Evolutionary conservation across 2,797 vertebrate genomes (phyloP).

Genomic region (Lemur catta): DNA sequence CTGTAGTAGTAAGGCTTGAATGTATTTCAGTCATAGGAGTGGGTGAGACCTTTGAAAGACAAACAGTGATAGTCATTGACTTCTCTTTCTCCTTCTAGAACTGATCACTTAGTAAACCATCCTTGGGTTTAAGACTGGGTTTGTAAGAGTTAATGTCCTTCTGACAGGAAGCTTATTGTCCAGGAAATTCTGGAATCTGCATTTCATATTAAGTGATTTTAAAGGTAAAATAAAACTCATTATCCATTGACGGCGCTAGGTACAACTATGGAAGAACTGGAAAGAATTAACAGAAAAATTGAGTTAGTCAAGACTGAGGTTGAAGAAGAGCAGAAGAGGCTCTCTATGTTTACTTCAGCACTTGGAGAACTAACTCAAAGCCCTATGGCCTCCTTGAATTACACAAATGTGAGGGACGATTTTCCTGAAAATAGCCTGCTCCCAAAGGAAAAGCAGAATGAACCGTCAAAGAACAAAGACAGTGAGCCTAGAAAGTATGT

Average conservation of each 20-base stretch:
- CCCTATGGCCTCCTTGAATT: background rate
- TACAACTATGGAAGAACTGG: conserved; percentile 76
- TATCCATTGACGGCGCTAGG: background rate
- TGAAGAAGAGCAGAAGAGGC: conserved; percentile 84
- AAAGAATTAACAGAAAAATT: conserved; percentile 86
- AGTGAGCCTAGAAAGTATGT: conserved; percentile 81
- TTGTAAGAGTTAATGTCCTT: background rate
- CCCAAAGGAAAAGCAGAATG: background rate
- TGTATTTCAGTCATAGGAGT: background rate
- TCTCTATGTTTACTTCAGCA: conserved; percentile 78
- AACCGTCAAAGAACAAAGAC: background rate
- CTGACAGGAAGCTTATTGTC: background rate
- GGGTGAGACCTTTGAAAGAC: background rate
- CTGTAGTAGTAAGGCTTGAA: background rate
- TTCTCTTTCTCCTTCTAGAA: background rate
- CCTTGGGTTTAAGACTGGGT: background rate
- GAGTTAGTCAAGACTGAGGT: conserved; percentile 85
- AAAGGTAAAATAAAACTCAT: conserved; percentile 1
- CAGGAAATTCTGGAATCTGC: background rate
- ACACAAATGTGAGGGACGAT: background rate
- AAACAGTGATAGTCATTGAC: background rate
- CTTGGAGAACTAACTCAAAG: background rate
- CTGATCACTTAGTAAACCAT: background rate
- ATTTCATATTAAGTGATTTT: background rate
- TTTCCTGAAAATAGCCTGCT: background rate